phyloP scores from a whole-genome alignment of 2,797 vertebrate species.

The Scolopax bukidnonensis region DNA sequence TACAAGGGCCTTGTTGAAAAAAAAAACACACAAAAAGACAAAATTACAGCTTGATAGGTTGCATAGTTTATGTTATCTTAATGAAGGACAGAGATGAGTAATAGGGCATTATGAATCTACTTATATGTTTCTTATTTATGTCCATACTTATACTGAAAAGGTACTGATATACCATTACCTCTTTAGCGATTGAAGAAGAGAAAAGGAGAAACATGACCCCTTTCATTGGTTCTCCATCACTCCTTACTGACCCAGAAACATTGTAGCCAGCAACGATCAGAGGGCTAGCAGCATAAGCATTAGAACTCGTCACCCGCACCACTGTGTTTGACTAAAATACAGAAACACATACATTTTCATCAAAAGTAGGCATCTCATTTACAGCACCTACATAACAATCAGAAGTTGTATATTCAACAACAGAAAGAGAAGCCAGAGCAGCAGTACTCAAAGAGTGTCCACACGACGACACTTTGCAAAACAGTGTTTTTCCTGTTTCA shows the following conservation, averaged over 20 bases:
- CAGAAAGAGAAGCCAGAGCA: background rate
- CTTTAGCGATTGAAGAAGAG: slow-evolving; percentile 85
- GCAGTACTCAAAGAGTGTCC: background rate
- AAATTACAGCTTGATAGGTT: background rate
- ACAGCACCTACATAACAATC: background rate
- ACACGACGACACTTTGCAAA: background rate
- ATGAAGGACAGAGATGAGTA: background rate
- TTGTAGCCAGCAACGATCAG: slow-evolving; percentile 95
- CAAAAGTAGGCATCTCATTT: background rate
- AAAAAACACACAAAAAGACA: no score
- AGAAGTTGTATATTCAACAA: background rate
- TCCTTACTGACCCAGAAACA: slow-evolving; percentile 92
- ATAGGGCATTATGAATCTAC: background rate
- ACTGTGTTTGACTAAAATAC: slow-evolving; percentile 83
- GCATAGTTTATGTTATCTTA: background rate
- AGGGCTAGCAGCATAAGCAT: slow-evolving; percentile 84
- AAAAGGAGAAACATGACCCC: slow-evolving; percentile 97
- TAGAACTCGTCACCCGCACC: slow-evolving; percentile 88
- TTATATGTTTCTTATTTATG: background rate
- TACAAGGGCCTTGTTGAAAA: background rate
- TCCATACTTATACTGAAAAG: background rate
- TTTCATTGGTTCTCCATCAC: slow-evolving; percentile 98
- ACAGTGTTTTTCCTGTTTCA: background rate
- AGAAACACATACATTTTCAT: background rate
- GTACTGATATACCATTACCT: slow-evolving; percentile 79